A percentile compares a stretch with the other conserved stretches of the same genome.
phyloP scores from a whole-genome alignment of 2,797 vertebrate species.

The Triplophysa bombifrons region DNA sequence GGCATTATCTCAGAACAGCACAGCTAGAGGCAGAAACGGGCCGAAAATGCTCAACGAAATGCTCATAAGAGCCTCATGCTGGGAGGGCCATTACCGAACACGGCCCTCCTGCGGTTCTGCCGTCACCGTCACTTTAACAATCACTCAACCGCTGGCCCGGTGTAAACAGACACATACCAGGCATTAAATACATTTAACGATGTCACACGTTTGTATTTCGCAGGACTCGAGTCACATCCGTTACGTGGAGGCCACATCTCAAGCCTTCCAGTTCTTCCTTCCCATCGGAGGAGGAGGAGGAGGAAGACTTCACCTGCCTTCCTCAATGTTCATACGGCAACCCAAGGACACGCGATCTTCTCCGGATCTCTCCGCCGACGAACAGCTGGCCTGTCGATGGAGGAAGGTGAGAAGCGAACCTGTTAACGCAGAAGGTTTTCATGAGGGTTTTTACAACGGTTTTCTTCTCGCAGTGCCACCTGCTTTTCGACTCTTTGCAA shows the following conservation, averaged over 20 bases:
- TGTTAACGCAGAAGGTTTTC: neutral
- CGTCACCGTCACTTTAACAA: constrained; percentile 29
- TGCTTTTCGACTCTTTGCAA: constrained; percentile 94
- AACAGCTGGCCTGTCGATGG: constrained; percentile 91
- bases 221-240: constrained; percentile 84
- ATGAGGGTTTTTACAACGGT: neutral
- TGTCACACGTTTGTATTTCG: neutral
- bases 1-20: neutral
- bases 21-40: constrained; percentile 9
- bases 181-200: neutral
- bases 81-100: constrained; percentile 27
- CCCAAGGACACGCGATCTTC: constrained; percentile 82
- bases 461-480: constrained; percentile 83
- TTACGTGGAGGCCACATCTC: constrained; percentile 81
- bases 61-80: constrained; percentile 12
- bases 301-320: constrained; percentile 81
- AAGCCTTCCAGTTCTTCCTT: constrained; percentile 86
- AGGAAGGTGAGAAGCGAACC: constrained; percentile 79
- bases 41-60: neutral
- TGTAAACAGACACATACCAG: constrained; percentile 2
- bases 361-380: constrained; percentile 82
- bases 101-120: neutral
- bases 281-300: constrained; percentile 79
- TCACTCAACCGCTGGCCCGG: constrained; percentile 7
- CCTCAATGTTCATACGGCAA: constrained; percentile 82